Base-by-base conservation (phyloP, 2,113 vertebrate species). In the Oreochromis spilurus region DNA sequence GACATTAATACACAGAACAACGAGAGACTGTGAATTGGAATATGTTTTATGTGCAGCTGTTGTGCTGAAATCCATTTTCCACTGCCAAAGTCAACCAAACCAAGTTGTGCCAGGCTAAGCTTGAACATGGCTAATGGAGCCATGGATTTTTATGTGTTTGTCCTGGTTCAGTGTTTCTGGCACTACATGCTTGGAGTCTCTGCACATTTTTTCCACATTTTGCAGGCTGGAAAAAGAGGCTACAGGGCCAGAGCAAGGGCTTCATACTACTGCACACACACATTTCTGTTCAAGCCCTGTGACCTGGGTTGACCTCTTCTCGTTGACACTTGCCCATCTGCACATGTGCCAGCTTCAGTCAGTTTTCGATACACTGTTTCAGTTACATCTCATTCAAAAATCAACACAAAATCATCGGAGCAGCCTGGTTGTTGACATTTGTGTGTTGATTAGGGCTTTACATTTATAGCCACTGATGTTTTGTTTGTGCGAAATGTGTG, bases 201-300 rank as follows among this genome's bases (percentile, higher is more conserved):
- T 54, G 80, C 3, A 60, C 94, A 93, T 94, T 94, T 95, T 93
- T 95, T 94, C 93, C 93, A 94, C 89, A 91, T 93, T 92, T 91
- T 91, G 89, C 87, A 92, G 87, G 29, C 70, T 90, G 92, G 90
- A 94, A 93, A 93, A 91, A 83, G 48, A 88, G 82, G 43, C 88
- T 52, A 77, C 43, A 55, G 84, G 88, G 90, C 86, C 88, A 92
- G 90, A 84, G 83, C 67, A 78, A 75, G 36, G 70, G 75, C 65
- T 87, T 79, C 58, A 58, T 53, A 72, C 55, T 31, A 36, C 7
- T 12, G 19, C 57, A 54, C 29, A 43, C 53, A 34, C 53, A 84
- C 38, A 62, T 87, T 77, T 91, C 54, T 72, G 75, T 85, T 78
- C 54, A 53, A 29, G 77, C 40, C 40, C 10, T 36, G 16, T 77